Conservation (phyloP, 2,888 invertebrate species). For the Alloplasta piceator region DNA sequence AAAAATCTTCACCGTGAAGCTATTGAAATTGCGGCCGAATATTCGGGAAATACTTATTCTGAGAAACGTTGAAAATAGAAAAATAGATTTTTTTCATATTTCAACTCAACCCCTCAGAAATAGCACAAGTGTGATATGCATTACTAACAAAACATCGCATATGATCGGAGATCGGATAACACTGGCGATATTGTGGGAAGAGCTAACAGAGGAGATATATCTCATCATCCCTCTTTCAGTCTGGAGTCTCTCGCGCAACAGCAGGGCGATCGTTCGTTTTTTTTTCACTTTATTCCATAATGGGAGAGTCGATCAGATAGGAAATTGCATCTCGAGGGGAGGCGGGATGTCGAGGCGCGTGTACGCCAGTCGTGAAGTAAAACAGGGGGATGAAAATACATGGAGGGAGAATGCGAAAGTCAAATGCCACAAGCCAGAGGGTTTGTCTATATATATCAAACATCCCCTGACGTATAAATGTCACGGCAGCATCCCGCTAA, state of each 20-base stretch:
- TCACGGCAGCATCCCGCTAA: constrained; percentile 78
- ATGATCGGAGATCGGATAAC: neutral
- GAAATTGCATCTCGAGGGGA: constrained; percentile 58
- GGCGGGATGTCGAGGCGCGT: constrained; percentile 33
- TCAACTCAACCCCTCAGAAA: neutral
- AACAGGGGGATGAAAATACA: constrained; percentile 52
- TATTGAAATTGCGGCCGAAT: too few species aligned
- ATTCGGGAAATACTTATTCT: too few species aligned
- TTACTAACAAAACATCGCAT: constrained; percentile 31
- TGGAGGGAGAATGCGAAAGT: constrained; percentile 69
- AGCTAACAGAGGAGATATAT: constrained; percentile 73
- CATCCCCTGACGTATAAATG: constrained; percentile 60
- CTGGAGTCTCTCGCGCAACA: constrained; percentile 28
- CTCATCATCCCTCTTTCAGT: constrained; percentile 22
- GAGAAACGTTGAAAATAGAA: neutral
- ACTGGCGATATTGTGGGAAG: constrained; percentile 76
- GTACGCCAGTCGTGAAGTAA: constrained; percentile 12
- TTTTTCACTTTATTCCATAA: constrained; percentile 35
- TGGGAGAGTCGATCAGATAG: constrained; percentile 61
- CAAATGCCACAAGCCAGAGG: constrained; percentile 77
- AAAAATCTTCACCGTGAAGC: too few species aligned
- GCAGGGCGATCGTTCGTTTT: constrained; percentile 49
- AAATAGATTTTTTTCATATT: neutral
- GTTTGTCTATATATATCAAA: neutral
- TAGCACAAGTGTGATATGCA: constrained; percentile 9